Base-by-base conservation (phyloP, 2,113 vertebrate genomes). In the Falcunculus frontatus region DNA sequence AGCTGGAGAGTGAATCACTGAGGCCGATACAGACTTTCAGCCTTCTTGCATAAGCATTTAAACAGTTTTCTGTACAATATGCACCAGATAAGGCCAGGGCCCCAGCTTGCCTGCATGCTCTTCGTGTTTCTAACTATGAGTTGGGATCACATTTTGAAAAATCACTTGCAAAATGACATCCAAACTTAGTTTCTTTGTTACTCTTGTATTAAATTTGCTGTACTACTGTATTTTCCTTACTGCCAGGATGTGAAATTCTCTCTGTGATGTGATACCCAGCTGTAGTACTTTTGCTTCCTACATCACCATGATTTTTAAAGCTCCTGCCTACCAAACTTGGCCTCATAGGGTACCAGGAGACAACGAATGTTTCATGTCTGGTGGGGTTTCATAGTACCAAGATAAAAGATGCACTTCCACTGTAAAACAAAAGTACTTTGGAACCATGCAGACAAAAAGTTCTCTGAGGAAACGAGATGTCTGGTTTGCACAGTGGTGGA, bases 41-140 rank as follows among this genome's bases (percentile, higher is more conserved):
- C n/a, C 49, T 89, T 68, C 46, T 84, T 92, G 79, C 65, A 82
- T 89, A 86, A 85, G 64, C 79, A 63, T 89, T 91, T 94, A n/a
- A 91, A 76, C 27, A 70, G 62, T 94, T 93, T 90, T 84, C 74
- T 93, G 49, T 79, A 91, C 3, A 15, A 41, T 77, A 50, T 60
- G 85, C 72, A 52, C 39, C 35, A 80, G 92, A 92, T 88, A 77
- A 84, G 19, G 62, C 65, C 39, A 69, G 78, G 53, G 62, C 42
- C 92, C 3, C 56, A 84, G 75, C 42, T 37, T 65, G 81, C 49
- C 42, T 68, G 46, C 30, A 1, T 33, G 37, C 11, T 86, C 13
- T 91, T 73, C 0, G 0, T 63, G 19, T 74, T 96, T 79, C 42
- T 59, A 32, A 50, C 25, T 37, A 35, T 14, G 33, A 80, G 13